These are phyloP conservation scores for Xanthorhoe spadicearia DNA, from an alignment of 2,888 invertebrate species.

Conservation along the genomic window DNA sequence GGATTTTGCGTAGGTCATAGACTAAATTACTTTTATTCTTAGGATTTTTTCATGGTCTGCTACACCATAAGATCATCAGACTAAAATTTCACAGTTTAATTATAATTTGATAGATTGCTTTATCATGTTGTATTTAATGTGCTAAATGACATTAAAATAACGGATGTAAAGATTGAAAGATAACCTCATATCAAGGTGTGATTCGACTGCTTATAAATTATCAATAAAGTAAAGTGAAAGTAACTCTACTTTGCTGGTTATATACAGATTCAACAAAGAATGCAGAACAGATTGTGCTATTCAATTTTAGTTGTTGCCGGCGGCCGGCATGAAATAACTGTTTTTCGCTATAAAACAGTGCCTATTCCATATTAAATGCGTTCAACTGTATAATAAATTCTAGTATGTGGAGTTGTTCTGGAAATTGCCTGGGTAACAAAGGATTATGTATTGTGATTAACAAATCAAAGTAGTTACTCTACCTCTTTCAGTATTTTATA, in stretches of 20 bases:
- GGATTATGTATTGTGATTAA: neutral
- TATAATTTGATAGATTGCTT: neutral
- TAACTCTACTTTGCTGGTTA: conserved; percentile 7
- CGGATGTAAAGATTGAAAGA: neutral
- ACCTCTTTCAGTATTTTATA: neutral
- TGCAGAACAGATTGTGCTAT: conserved; percentile 7
- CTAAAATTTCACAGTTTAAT: neutral
- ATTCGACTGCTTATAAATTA: conserved; percentile 4
- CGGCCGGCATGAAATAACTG: conserved; percentile 3
- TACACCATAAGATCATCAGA: neutral
- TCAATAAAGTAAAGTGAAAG: conserved; percentile 21
- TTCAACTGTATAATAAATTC: conserved; percentile 4
- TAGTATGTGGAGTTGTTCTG: conserved; percentile 4
- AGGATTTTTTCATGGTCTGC: conserved; percentile 3
- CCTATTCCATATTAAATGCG: conserved; percentile 1
- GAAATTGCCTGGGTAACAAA: conserved; percentile 1
- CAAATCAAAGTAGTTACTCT: neutral
- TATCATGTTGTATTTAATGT: neutral
- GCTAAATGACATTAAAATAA: no score
- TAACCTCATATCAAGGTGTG: no score
- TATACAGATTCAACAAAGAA: conserved; percentile 14
- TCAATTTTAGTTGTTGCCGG: conserved; percentile 7
- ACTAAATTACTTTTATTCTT: conserved; percentile 5
- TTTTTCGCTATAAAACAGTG: conserved; percentile 8
- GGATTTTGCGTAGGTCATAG: conserved; percentile 30